A percentile compares a stretch with the other conserved stretches of the same genome.
phyloP scores from a whole-genome alignment of 2,888 invertebrate species.

The Tipula lateralis region DNA sequence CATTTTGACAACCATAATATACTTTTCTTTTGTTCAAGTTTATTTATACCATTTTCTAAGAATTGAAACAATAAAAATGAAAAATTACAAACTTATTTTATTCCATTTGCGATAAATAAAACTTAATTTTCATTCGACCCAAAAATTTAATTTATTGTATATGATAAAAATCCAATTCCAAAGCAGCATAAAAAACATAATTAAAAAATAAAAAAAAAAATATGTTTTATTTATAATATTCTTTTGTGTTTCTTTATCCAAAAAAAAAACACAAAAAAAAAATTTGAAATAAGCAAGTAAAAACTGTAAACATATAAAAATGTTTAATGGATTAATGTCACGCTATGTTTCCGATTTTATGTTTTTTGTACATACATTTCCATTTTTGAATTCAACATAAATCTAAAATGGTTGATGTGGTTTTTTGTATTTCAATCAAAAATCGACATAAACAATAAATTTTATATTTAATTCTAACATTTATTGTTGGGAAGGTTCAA shows the following conservation, averaged over 20 bases:
- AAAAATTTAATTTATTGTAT: neutral
- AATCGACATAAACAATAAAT: neutral
- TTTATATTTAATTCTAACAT: neutral
- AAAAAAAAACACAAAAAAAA: neutral
- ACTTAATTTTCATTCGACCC: neutral
- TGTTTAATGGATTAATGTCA: conserved; percentile 27
- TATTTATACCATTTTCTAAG: neutral
- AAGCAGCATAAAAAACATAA: neutral
- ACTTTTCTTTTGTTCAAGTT: neutral
- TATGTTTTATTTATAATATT: neutral
- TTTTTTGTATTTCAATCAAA: conserved; percentile 2
- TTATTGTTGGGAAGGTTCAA: too few species aligned
- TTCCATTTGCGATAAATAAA: neutral
- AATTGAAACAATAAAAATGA: neutral
- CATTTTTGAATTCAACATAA: neutral
- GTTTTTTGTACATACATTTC: neutral
- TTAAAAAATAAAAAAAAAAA: neutral
- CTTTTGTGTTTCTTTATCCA: conserved; percentile 2
- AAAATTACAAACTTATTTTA: neutral
- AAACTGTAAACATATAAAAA: conserved; percentile 5
- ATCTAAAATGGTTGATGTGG: neutral
- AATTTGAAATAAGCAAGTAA: neutral
- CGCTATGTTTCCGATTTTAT: conserved; percentile 28
- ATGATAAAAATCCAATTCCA: neutral
- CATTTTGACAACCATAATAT: neutral